Percentiles rank a stretch among this genome's conserved stretches.
Conservation (phyloP, 2,113 vertebrate species). For the Sphyrna mokarran region DNA sequence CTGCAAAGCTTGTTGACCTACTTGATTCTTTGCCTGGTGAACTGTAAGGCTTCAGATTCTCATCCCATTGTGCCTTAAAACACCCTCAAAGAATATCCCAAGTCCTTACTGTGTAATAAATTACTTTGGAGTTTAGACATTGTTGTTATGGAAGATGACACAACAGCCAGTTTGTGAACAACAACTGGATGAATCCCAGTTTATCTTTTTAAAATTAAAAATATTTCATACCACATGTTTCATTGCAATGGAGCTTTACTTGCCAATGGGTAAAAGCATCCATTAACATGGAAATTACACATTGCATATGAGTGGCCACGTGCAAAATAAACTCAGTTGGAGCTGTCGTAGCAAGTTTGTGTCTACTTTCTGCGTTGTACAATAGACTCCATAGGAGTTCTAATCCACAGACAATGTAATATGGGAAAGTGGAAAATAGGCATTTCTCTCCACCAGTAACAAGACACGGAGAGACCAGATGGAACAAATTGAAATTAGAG, state of each 20-base stretch:
- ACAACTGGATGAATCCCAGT: neutral
- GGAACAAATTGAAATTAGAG: neutral
- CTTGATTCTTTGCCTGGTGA: too few relatives aligned
- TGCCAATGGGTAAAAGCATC: neutral
- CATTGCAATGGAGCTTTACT: neutral
- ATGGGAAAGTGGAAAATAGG: neutral
- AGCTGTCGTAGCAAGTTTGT: neutral
- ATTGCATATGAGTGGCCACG: neutral
- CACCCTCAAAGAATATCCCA: neutral
- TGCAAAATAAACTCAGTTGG: neutral
- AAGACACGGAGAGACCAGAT: neutral
- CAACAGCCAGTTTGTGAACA: neutral
- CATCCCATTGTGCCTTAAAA: neutral
- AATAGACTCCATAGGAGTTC: neutral
- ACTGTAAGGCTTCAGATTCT: neutral
- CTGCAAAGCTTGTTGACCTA: neutral
- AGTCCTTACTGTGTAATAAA: neutral
- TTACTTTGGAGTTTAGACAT: neutral
- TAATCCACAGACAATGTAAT: conserved; percentile 3
- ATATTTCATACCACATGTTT: neutral
- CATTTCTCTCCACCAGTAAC: neutral
- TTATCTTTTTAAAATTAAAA: neutral
- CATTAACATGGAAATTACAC: conserved; percentile 12
- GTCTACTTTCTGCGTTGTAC: neutral
- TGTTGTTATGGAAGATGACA: neutral